Evolutionary conservation across 2,797 vertebrate species (phyloP), one percentile per base, ranked within the genome.

Genomic region (Squalus acanthias): DNA sequence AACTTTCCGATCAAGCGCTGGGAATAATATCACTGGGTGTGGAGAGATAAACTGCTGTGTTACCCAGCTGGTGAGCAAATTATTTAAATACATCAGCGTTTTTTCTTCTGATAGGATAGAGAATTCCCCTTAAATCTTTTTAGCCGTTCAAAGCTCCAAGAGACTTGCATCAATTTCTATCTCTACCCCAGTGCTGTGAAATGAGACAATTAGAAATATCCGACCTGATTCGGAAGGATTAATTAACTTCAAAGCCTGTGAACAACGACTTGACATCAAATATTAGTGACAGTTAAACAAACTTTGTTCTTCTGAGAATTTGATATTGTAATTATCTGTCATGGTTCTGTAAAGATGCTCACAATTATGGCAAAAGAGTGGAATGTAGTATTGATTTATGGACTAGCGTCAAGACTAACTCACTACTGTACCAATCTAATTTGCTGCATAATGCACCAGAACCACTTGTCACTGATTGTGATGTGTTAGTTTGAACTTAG

Each of bases 211-310:
- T 69, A 69, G n/a, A 69, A 69, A 46, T 24, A 69, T 93, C n/a
- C 20, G 22, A 63, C n/a, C 8, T 20, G 91, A 93, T 46, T 67
- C 63, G 46, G 91, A 69, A 46, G 33, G 91, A 69, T 69, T 69
- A 93, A 93, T 93, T 69, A 93, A 93, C 65, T 67, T 69, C n/a
- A 69, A 46, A 22, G 20, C 8, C 91, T 26, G 0, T 39, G 63
- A 93, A 93, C n/a, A 65, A 65, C 22, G 39, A 46, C 91, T 69
- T 93, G 65, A 93, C 91, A 69, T 69, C 91, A 93, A 93, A 93
- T 93, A 93, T 93, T 69, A 12, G 91, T 93, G 91, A 69, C 91
- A 93, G n/a, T 93, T 93, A 93, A 93, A 69, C 91, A 93, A 93
- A 93, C 91, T 69, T 93, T 69, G 91, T 22, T 69, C 91, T 46